These are phyloP conservation scores for Scaptomyza tumidula DNA, from an alignment of 2,888 invertebrate species.

Conservation along the genomic window DNA sequence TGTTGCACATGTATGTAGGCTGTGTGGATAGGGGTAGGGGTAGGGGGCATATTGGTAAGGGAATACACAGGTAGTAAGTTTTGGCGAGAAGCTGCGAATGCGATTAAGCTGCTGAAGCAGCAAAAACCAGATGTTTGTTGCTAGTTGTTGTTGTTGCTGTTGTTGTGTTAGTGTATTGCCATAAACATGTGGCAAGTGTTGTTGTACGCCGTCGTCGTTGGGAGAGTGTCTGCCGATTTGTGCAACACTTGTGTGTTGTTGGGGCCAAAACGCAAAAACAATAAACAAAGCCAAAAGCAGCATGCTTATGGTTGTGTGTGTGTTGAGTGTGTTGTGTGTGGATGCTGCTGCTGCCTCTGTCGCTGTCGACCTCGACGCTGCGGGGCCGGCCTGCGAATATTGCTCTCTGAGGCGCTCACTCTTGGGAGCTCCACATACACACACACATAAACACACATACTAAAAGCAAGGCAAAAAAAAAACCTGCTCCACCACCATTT, in stretches of 20 bases:
- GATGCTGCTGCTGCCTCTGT: conserved; percentile 35
- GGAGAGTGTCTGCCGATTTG: conserved; percentile 73
- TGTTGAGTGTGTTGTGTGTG: conserved; percentile 28
- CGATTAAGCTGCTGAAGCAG: conserved; percentile 56
- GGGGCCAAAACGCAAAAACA: conserved; percentile 69
- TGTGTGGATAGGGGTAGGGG: background rate
- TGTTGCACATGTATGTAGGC: conserved; percentile 14
- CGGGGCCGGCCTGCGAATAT: conserved; percentile 57
- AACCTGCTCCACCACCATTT: conserved; percentile 79
- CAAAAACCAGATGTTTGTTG: conserved; percentile 15
- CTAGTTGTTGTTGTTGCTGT: conserved; percentile 37
- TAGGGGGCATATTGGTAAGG: background rate
- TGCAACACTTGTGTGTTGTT: conserved; percentile 73
- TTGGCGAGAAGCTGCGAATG: conserved; percentile 56
- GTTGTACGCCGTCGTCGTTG: conserved; percentile 34
- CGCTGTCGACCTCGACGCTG: conserved; percentile 52
- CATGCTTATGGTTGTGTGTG: conserved; percentile 13
- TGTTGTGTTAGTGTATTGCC: conserved; percentile 50
- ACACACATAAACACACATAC: background rate
- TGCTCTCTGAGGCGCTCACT: conserved; percentile 66
- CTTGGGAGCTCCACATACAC: conserved; percentile 39
- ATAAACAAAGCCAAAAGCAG: conserved; percentile 64
- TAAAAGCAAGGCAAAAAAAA: conserved; percentile 25
- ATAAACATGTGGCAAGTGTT: conserved; percentile 69
- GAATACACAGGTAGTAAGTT: conserved; percentile 12